These are phyloP conservation scores for Leptoclinus maculatus DNA, from an alignment of 2,797 vertebrate species.

Conservation along the genomic window DNA sequence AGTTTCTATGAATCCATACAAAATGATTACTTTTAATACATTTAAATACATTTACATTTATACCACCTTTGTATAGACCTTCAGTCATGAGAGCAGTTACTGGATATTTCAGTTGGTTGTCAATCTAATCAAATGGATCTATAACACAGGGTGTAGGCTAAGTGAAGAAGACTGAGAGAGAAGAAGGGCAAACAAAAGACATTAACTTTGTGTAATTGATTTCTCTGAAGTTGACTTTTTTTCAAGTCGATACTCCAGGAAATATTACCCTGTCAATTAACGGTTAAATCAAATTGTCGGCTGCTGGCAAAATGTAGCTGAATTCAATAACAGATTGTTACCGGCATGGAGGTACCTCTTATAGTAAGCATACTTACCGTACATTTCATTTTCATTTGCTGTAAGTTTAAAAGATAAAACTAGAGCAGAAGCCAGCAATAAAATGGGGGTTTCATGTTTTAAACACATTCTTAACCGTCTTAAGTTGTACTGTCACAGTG, in stretches of 20 bases:
- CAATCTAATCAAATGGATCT: not conserved
- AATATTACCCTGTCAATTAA: constrained; percentile 29
- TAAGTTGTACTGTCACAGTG: not conserved
- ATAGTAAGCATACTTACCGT: not conserved
- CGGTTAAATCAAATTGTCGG: constrained; percentile 10
- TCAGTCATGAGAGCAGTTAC: not conserved
- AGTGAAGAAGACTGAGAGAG: not conserved
- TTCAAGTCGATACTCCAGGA: constrained; percentile 10
- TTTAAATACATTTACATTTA: not conserved
- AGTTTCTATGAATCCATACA: not conserved
- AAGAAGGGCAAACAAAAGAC: not conserved
- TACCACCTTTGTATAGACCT: not conserved
- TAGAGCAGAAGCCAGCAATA: not conserved
- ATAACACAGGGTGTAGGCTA: not conserved
- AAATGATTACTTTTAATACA: not conserved
- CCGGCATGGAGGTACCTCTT: not conserved
- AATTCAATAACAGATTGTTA: constrained; percentile 24
- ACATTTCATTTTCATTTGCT: constrained; percentile 7
- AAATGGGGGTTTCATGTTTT: not conserved
- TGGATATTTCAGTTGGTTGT: constrained; percentile 4
- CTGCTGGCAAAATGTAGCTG: constrained; percentile 16
- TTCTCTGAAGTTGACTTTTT: constrained; percentile 18
- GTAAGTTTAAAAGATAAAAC: not conserved
- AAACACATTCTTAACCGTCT: not conserved
- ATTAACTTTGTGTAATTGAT: constrained; percentile 17